phyloP scores from a whole-genome alignment of 2,797 vertebrate species.

The Cryptoprocta ferox region DNA sequence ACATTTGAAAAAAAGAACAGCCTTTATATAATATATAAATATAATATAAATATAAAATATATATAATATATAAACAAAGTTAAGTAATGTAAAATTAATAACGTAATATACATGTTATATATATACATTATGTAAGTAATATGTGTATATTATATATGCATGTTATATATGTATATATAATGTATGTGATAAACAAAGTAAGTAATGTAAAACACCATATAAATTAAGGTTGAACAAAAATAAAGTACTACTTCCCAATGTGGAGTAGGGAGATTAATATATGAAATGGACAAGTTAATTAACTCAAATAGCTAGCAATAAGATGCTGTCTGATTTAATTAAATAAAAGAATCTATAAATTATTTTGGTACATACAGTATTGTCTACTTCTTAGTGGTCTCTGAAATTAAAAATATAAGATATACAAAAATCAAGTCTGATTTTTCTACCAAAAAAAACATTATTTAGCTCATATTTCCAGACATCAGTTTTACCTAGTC shows the following conservation, averaged over 20 bases:
- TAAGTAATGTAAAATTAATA: no score
- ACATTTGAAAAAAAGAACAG: not conserved
- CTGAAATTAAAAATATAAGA: conserved; percentile 45
- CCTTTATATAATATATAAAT: not conserved
- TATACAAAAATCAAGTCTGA: not conserved
- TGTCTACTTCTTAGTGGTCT: not conserved
- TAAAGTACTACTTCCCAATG: not conserved
- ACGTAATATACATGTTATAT: no score
- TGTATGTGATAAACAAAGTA: no score
- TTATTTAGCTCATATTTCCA: not conserved
- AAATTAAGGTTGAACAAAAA: not conserved
- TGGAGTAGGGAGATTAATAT: not conserved
- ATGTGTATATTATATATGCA: no score
- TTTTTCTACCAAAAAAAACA: conserved; percentile 11
- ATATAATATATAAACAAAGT: no score
- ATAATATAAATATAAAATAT: no score
- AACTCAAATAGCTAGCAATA: not conserved
- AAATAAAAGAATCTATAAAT: not conserved
- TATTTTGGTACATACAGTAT: not conserved
- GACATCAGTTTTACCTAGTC: not conserved
- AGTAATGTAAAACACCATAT: not conserved
- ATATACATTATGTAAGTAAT: no score
- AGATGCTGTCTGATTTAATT: not conserved
- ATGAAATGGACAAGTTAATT: not conserved
- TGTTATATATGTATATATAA: no score